Percentiles rank a stretch among this genome's conserved stretches.
These are phyloP conservation scores for Limnephilus auricula DNA, from an alignment of 2,888 invertebrate species.

Conservation along the genomic window DNA sequence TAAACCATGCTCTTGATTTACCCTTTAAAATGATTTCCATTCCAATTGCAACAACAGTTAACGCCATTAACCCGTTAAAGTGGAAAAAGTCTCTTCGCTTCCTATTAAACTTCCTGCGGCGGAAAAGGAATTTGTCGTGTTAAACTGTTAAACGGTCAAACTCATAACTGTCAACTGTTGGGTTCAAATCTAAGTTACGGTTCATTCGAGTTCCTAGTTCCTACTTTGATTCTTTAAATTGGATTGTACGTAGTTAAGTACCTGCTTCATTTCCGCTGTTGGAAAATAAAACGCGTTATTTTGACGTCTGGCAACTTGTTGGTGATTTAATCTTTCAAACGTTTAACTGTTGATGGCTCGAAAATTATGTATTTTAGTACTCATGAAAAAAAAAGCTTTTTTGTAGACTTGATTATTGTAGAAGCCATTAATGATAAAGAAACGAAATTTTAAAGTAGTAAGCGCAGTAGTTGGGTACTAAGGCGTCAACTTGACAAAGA, in stretches of 20 bases:
- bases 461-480: background rate
- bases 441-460: background rate
- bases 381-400: background rate
- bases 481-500: background rate
- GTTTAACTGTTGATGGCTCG: background rate
- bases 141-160: background rate
- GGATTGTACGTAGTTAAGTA: background rate
- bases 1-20: background rate
- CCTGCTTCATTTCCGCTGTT: background rate
- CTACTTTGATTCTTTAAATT: background rate
- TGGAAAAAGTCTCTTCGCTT: background rate
- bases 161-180: background rate
- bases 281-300: slow-evolving; percentile 2
- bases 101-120: background rate
- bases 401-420: background rate
- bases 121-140: background rate
- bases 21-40: background rate
- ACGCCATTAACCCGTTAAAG: background rate
- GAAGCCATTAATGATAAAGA: background rate
- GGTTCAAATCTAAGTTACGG: background rate
- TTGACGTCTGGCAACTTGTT: background rate
- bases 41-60: background rate
- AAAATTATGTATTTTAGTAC: background rate
- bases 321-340: background rate
- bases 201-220: background rate